These are phyloP conservation scores for Coregonus sp. DNA, from an alignment of 2,797 vertebrate species.

Conservation along the genomic window DNA sequence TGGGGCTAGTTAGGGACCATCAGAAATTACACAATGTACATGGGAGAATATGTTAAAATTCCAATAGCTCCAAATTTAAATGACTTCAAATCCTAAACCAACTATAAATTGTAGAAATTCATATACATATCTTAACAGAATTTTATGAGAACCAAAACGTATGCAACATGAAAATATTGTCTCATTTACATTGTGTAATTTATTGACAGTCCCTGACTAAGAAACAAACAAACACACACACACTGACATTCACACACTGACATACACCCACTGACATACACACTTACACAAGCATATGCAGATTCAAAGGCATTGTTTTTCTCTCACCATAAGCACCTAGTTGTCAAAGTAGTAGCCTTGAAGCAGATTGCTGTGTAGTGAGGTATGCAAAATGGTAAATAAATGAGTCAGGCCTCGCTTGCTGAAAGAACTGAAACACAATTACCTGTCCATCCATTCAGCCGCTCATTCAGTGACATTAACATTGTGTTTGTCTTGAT, in stretches of 20 bases:
- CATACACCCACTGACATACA: constrained; percentile 6
- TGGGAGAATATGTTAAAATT: too few relatives aligned
- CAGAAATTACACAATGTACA: too few relatives aligned
- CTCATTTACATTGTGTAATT: too few relatives aligned
- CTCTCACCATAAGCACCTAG: constrained; percentile 14
- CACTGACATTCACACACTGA: neutral
- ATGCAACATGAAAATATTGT: too few relatives aligned
- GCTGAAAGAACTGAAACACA: neutral
- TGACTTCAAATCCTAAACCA: too few relatives aligned
- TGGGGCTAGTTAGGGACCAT: too few relatives aligned
- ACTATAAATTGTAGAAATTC: too few relatives aligned
- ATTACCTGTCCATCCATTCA: neutral
- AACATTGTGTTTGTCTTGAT: neutral
- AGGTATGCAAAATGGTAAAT: constrained; percentile 26
- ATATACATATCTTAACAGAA: too few relatives aligned
- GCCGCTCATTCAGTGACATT: neutral
- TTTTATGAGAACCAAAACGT: too few relatives aligned
- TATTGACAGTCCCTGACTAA: too few relatives aligned
- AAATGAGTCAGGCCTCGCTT: neutral
- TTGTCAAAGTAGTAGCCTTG: constrained; percentile 19
- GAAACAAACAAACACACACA: too few relatives aligned
- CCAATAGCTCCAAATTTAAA: too few relatives aligned
- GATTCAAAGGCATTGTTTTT: constrained; percentile 6
- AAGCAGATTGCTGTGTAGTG: constrained; percentile 25
- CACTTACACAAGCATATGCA: constrained; percentile 21